These are phyloP conservation scores for Hesperia comma DNA, from an alignment of 2,888 invertebrate genomes.

Conservation along the genomic window DNA sequence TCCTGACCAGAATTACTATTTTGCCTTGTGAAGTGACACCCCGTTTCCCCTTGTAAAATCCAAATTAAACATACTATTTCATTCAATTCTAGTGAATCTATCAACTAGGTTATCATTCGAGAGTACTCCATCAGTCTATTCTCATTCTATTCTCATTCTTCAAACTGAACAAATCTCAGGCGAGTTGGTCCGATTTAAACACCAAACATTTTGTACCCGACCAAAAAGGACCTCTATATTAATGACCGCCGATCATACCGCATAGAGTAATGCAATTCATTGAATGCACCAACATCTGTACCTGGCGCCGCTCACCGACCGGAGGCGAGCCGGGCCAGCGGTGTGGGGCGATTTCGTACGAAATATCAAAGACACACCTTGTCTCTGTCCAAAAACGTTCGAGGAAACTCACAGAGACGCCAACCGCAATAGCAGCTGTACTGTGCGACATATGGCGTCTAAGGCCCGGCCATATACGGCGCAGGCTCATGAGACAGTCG, in stretches of 20 bases:
- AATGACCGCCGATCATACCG: conserved; percentile 65
- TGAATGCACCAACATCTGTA: conserved; percentile 70
- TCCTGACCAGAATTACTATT: no score
- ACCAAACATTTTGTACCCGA: conserved; percentile 45
- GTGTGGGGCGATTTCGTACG: conserved; percentile 5
- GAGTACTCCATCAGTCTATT: background rate
- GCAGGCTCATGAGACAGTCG: conserved; percentile 59
- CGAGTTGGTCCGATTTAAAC: conserved; percentile 40
- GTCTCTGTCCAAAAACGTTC: conserved; percentile 9
- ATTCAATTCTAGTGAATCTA: no score
- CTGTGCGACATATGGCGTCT: conserved; percentile 71
- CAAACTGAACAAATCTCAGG: background rate
- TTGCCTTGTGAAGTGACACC: no score
- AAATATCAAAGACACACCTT: conserved; percentile 7
- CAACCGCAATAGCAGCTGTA: conserved; percentile 40
- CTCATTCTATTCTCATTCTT: background rate
- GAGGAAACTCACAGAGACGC: conserved; percentile 18
- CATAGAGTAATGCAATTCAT: conserved; percentile 58
- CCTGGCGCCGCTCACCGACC: conserved; percentile 54
- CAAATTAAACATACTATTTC: no score
- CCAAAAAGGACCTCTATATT: conserved; percentile 55
- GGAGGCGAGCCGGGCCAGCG: conserved; percentile 26
- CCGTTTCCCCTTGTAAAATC: no score
- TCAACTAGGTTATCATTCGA: background rate
- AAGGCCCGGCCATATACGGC: conserved; percentile 71